phyloP scores from a whole-genome alignment of 1,140 invertebrate genomes.

The Drosophila guanche region DNA sequence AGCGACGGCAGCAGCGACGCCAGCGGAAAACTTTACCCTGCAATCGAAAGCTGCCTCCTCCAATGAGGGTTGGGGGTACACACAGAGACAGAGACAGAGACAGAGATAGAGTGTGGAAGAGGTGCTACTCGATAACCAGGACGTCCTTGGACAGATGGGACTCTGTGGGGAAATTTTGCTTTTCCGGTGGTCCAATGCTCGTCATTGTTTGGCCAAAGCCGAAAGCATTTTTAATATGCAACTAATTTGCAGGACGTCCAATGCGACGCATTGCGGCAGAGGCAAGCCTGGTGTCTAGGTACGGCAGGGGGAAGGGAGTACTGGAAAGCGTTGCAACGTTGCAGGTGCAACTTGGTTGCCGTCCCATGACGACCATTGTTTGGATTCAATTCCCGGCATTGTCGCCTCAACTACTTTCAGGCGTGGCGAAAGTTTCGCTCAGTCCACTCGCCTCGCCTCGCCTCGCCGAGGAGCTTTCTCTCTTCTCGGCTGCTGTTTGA shows the following conservation, averaged over 20 bases:
- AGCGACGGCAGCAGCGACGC: constrained; percentile 46
- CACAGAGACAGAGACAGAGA: not conserved
- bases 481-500: constrained; percentile 61
- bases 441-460: not conserved
- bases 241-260: constrained; percentile 69
- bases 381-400: constrained; percentile 80
- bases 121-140: constrained; percentile 41
- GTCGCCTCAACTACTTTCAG: constrained; percentile 77
- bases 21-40: constrained; percentile 63
- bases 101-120: not conserved
- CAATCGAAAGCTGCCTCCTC: constrained; percentile 46
- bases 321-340: not conserved
- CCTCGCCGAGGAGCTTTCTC: constrained; percentile 7
- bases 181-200: constrained; percentile 27
- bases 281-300: not conserved
- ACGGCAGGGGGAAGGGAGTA: not conserved
- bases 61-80: not conserved
- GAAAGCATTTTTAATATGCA: constrained; percentile 79
- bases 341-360: constrained; percentile 34
- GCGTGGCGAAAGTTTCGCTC: constrained; percentile 57
- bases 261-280: constrained; percentile 65
- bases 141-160: constrained; percentile 13
- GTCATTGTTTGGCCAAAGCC: constrained; percentile 72
- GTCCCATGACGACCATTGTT: constrained; percentile 74
- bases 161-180: constrained; percentile 20